phyloP scores from a whole-genome alignment of 2,888 invertebrate species.

The Cephus nigrinus region DNA sequence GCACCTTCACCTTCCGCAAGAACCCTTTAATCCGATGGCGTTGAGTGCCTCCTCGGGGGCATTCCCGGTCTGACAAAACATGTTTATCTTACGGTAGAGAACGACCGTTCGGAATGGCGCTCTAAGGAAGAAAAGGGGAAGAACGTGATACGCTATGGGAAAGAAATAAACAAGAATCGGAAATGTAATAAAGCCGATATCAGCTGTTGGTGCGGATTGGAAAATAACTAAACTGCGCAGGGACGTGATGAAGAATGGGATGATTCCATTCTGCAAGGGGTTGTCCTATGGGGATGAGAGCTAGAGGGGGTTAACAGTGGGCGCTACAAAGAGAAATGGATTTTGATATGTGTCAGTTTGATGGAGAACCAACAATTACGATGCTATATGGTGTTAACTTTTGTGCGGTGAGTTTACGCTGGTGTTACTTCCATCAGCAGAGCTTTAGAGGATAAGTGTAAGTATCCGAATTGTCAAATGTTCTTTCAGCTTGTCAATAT shows the following conservation, averaged over 20 bases:
- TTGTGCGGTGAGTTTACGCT: not conserved
- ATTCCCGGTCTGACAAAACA: not conserved
- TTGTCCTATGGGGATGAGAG: not conserved
- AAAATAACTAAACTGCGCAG: constrained; percentile 37
- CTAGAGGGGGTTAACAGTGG: not conserved
- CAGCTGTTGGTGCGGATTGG: constrained; percentile 41
- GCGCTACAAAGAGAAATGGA: not conserved
- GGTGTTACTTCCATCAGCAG: not conserved
- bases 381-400: not conserved
- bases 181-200: constrained; percentile 47
- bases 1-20: not conserved
- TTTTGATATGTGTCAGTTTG: not conserved
- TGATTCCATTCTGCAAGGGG: not conserved
- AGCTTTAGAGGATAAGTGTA: not conserved
- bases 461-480: not conserved
- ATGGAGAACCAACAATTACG: not conserved
- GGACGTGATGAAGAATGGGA: not conserved
- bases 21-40: not conserved
- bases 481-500: not conserved
- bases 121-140: not conserved
- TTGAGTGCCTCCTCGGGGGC: not conserved
- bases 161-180: constrained; percentile 15
- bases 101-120: not conserved
- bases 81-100: constrained; percentile 2
- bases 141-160: not conserved